These are phyloP conservation scores for Nomada ferruginata DNA, from an alignment of 2,888 invertebrate genomes.

Conservation along the genomic window DNA sequence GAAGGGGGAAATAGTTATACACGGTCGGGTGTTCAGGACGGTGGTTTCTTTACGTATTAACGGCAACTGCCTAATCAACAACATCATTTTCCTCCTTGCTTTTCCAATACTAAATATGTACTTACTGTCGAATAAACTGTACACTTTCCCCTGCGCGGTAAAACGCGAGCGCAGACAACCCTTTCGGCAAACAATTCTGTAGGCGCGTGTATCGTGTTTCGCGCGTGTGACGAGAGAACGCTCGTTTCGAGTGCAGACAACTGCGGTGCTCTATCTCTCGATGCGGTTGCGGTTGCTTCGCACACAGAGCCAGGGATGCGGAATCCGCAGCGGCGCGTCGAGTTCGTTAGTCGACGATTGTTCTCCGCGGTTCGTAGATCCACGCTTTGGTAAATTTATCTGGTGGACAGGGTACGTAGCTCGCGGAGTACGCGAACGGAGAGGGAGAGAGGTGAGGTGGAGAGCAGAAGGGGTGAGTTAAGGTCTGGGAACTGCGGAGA, in stretches of 20 bases:
- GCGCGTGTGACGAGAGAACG: neutral
- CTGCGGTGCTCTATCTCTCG: neutral
- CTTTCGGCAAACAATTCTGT: constrained; percentile 22
- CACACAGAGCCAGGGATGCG: constrained; percentile 21
- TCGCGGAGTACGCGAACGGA: neutral
- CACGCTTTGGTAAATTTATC: constrained; percentile 68
- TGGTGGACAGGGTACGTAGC: neutral
- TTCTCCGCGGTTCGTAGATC: constrained; percentile 71
- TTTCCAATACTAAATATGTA: neutral
- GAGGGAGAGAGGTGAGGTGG: neutral
- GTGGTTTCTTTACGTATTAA: neutral
- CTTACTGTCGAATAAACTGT: neutral
- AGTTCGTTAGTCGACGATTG: constrained; percentile 80
- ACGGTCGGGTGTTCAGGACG: neutral
- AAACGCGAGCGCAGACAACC: neutral
- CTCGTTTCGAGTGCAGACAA: constrained; percentile 5
- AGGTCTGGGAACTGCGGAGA: constrained; percentile 44
- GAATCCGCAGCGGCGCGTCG: constrained; percentile 44
- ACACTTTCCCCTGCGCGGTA: neutral
- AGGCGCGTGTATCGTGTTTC: constrained; percentile 9
- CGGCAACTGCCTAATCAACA: too few species aligned
- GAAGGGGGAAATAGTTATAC: neutral
- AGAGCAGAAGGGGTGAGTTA: constrained; percentile 1
- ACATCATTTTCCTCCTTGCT: too few species aligned
- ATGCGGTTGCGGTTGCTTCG: constrained; percentile 19